A percentile compares a stretch with the other conserved stretches of the same genome.
Conservation (phyloP, 2,888 invertebrate species). For the Caprella mutica region DNA sequence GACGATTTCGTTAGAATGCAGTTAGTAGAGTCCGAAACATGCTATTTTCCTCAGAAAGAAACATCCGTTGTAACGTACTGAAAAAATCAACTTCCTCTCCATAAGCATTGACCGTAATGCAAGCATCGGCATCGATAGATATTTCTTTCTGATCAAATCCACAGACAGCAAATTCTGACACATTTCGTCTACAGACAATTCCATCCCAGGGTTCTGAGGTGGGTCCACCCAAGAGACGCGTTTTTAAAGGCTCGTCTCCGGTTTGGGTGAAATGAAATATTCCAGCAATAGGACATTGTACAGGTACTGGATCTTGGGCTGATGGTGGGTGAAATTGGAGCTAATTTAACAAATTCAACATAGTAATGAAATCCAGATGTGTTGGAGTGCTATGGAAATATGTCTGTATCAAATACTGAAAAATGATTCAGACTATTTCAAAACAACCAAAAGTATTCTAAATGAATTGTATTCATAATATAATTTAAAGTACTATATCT, state of each 20-base stretch:
- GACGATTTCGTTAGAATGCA: too few species aligned
- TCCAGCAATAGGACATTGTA: constrained; percentile 90
- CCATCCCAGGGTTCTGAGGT: constrained; percentile 86
- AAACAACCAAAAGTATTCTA: too few species aligned
- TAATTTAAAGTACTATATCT: too few species aligned
- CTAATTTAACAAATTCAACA: too few species aligned
- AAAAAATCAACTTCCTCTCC: constrained; percentile 91
- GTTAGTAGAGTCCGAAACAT: too few species aligned
- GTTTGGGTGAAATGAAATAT: constrained; percentile 87
- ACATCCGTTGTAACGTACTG: constrained; percentile 46
- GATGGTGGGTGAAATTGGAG: constrained; percentile 1
- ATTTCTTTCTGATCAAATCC: constrained; percentile 86
- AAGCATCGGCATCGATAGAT: constrained; percentile 87
- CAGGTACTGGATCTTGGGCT: constrained; percentile 78
- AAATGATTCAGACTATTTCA: too few species aligned
- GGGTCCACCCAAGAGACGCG: constrained; percentile 88
- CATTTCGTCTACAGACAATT: constrained; percentile 80
- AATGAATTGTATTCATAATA: too few species aligned
- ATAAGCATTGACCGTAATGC: constrained; percentile 87
- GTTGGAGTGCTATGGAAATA: too few species aligned
- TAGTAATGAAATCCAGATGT: too few species aligned
- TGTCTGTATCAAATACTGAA: too few species aligned
- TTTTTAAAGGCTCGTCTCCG: constrained; percentile 82
- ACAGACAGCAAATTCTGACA: constrained; percentile 91
- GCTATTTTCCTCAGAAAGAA: too few species aligned